phyloP scores from a whole-genome alignment of 2,797 vertebrate genomes.

The Gambelia wislizenii region DNA sequence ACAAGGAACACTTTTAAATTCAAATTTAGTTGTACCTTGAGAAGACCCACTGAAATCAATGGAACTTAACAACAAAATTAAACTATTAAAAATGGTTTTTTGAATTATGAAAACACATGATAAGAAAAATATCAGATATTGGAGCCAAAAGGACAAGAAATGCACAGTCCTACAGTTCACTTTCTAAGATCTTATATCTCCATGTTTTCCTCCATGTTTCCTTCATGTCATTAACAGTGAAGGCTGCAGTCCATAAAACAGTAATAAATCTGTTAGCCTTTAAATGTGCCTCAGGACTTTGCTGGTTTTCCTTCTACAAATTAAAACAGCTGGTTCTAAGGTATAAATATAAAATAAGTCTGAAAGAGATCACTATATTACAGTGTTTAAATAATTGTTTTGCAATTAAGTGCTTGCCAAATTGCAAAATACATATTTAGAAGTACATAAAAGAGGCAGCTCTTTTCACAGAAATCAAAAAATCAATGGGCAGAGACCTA shows the following conservation, averaged over 20 bases:
- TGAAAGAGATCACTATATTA: background rate
- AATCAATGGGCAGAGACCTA: background rate
- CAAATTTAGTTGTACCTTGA: background rate
- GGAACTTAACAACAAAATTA: background rate
- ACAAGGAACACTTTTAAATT: too few species aligned
- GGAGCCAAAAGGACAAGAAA: background rate
- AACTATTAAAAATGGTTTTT: background rate
- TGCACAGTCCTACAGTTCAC: background rate
- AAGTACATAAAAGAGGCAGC: background rate
- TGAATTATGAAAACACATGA: too few species aligned
- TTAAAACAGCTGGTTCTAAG: background rate
- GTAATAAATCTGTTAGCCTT: background rate
- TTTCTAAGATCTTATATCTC: background rate
- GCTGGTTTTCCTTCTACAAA: background rate
- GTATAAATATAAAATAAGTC: background rate
- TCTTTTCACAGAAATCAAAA: background rate
- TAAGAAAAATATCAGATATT: background rate
- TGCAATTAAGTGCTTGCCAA: background rate
- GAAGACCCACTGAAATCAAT: background rate
- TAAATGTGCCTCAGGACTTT: background rate
- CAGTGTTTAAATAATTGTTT: conserved; percentile 10
- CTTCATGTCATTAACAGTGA: background rate
- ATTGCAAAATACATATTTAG: background rate
- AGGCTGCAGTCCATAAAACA: background rate
- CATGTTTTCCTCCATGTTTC: background rate